phyloP scores from a whole-genome alignment of 2,797 vertebrate genomes.

The Heterohyrax brucei region DNA sequence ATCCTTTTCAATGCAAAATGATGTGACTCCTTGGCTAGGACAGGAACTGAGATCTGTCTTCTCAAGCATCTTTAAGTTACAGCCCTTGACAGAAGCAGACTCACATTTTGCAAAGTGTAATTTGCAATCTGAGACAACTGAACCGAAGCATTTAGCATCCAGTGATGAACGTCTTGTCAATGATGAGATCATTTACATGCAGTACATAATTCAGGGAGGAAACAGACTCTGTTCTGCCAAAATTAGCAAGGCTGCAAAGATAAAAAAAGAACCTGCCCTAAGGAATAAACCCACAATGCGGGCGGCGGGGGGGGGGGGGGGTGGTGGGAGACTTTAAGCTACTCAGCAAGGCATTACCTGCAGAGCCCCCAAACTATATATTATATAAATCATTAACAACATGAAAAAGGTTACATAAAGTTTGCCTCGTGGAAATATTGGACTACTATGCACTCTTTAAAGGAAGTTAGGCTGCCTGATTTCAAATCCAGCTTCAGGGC shows the following conservation, averaged over 20 bases:
- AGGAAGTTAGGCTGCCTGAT: neutral
- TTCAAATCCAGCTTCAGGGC: neutral
- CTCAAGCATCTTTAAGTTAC: conserved; percentile 63
- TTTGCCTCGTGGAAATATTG: neutral
- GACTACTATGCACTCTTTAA: neutral
- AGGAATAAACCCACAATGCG: neutral
- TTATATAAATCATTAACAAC: conserved; percentile 12
- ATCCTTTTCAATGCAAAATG: conserved; percentile 72
- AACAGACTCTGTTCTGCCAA: conserved; percentile 54
- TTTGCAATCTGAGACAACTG: conserved; percentile 70
- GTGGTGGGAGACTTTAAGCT: neutral
- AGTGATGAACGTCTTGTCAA: conserved; percentile 72
- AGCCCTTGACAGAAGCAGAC: conserved; percentile 72
- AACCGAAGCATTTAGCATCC: conserved; percentile 74
- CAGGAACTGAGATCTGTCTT: conserved; percentile 54
- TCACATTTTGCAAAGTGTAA: conserved; percentile 79
- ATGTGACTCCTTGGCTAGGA: conserved; percentile 49
- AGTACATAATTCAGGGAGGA: conserved; percentile 69
- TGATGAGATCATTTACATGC: conserved; percentile 80
- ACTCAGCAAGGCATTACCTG: neutral
- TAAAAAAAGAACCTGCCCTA: conserved; percentile 63
- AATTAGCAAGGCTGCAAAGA: conserved; percentile 70
- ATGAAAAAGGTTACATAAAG: conserved; percentile 33
- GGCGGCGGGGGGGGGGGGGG: too few relatives aligned
- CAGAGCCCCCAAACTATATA: neutral